A percentile compares a stretch with the other conserved stretches of the same genome.
These are phyloP conservation scores for Physeter macrocephalus DNA, from an alignment of 2,113 vertebrate genomes.

Conservation along the genomic window DNA sequence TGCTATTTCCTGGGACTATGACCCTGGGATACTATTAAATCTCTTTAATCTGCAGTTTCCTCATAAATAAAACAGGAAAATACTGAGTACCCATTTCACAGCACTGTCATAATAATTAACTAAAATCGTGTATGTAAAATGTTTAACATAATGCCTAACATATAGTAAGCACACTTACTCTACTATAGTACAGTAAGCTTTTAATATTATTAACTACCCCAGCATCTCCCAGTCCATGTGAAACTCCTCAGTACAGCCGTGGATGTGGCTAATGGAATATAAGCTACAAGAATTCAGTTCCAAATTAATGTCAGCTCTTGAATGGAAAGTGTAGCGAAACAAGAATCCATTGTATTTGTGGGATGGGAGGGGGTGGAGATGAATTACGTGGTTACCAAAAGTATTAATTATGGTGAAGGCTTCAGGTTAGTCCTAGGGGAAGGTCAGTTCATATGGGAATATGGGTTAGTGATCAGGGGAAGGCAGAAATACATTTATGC, in stretches of 20 bases:
- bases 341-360: not conserved
- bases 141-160: not conserved
- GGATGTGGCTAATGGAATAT: not conserved
- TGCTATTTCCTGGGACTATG: not conserved
- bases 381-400: constrained; percentile 12
- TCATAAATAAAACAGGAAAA: constrained; percentile 1
- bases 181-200: not conserved
- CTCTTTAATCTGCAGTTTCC: not conserved
- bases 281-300: not conserved
- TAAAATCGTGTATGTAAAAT: not conserved
- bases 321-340: not conserved
- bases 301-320: not conserved
- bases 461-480: not conserved
- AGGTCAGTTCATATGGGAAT: constrained; percentile 27
- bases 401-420: constrained; percentile 54
- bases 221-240: not conserved
- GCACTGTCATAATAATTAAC: not conserved
- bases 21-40: not conserved
- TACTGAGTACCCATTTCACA: not conserved
- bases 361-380: not conserved
- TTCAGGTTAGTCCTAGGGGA: not conserved
- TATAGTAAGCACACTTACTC: not conserved
- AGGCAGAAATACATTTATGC: not conserved
- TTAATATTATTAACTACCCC: not conserved
- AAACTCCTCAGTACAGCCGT: not conserved